phyloP scores from a whole-genome alignment of 2,113 vertebrate species.

The Thamnaconus septentrionalis region DNA sequence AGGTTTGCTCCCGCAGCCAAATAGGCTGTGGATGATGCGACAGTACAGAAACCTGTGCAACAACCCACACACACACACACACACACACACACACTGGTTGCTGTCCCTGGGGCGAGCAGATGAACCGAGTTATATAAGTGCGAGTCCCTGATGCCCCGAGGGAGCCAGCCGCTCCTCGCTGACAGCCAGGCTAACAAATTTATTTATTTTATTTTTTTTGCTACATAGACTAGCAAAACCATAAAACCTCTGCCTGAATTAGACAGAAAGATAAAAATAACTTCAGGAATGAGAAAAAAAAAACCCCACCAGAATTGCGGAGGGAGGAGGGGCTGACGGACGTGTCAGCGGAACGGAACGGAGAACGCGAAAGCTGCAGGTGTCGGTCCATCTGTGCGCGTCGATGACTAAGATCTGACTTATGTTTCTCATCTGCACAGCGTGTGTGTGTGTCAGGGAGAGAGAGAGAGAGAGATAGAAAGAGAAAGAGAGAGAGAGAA shows the following conservation, averaged over 20 bases:
- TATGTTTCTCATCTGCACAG: too few species aligned
- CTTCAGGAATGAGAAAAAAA: neutral
- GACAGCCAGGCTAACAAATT: constrained; percentile 4
- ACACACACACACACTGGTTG: neutral
- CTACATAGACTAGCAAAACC: neutral
- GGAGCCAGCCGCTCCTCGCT: neutral
- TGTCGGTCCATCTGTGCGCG: constrained; percentile 43
- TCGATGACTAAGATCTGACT: neutral
- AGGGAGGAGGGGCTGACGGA: neutral
- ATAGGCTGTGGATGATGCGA: neutral
- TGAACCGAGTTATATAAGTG: constrained; percentile 30
- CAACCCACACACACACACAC: constrained; percentile 3
- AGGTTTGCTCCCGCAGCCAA: neutral
- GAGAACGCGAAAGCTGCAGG: constrained; percentile 15
- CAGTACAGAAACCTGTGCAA: neutral
- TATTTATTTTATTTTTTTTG: neutral
- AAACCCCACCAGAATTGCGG: too few species aligned
- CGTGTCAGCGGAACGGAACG: neutral
- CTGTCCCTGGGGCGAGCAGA: constrained; percentile 19
- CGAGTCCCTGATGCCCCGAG: constrained; percentile 15
- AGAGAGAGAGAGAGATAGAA: neutral
- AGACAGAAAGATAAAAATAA: neutral
- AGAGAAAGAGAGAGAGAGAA: neutral
- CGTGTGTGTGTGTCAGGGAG: neutral
- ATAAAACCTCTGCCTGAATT: neutral